Conservation (phyloP, 37 sponge, comb jelly and placozoan genomes). For the Halisarca cf. caerulea region DNA sequence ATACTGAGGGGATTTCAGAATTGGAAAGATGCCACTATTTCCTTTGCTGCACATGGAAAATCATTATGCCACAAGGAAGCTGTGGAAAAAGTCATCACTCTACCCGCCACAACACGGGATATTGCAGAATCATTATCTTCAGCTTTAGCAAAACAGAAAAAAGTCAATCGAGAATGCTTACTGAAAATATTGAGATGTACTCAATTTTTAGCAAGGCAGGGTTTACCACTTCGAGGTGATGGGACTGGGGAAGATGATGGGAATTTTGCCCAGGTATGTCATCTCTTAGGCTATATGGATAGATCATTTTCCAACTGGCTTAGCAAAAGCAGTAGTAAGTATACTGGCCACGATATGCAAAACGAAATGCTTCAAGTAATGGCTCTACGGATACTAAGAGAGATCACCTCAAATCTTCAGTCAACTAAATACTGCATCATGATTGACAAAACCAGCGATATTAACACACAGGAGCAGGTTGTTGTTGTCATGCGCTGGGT, state of each 20-base stretch:
- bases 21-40: constrained; percentile 41
- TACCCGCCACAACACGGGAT: constrained; percentile 34
- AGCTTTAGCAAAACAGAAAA: constrained; percentile 39
- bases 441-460: constrained; percentile 43
- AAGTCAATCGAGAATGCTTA: constrained; percentile 50
- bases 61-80: not conserved
- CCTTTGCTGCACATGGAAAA: not conserved
- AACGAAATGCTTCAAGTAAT: constrained; percentile 42
- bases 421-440: constrained; percentile 18
- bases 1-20: constrained; percentile 1
- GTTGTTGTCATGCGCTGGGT: constrained; percentile 39
- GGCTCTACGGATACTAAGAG: constrained; percentile 31
- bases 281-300: constrained; percentile 41
- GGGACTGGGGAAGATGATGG: constrained; percentile 28
- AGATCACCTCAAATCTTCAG: not conserved
- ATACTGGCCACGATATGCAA: constrained; percentile 34
- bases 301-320: constrained; percentile 40
- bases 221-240: constrained; percentile 29
- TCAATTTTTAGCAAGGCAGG: constrained; percentile 69
- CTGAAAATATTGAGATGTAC: constrained; percentile 42
- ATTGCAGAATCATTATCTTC: constrained; percentile 52
- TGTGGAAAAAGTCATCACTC: constrained; percentile 19
- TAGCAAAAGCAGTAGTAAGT: constrained; percentile 19
- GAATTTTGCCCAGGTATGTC: constrained; percentile 50
- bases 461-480: constrained; percentile 12